Percentiles rank a stretch among this genome's conserved stretches.
These are phyloP conservation scores for Corythoichthys haematopterus DNA, from an alignment of 2,113 vertebrate species.

Conservation along the genomic window DNA sequence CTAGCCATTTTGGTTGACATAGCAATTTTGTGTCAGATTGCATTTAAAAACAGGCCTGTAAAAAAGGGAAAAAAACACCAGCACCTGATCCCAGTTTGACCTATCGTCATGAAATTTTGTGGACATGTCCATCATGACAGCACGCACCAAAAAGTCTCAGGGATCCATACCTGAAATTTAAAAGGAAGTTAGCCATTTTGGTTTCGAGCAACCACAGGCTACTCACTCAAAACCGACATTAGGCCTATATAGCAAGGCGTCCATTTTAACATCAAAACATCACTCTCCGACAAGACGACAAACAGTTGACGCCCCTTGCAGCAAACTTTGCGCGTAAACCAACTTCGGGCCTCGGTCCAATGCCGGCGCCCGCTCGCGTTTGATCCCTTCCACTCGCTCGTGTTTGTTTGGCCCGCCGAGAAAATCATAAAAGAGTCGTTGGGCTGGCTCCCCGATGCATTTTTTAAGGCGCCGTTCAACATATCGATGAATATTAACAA, in stretches of 20 bases:
- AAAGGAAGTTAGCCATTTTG: too few relatives aligned
- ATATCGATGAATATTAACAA: slow-evolving; percentile 73
- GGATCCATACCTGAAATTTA: too few relatives aligned
- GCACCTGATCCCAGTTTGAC: too few relatives aligned
- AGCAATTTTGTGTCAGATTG: too few relatives aligned
- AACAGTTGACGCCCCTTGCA: not conserved
- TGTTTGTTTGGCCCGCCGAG: slow-evolving; percentile 60
- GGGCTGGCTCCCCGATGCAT: slow-evolving; percentile 52
- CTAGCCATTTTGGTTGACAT: too few relatives aligned
- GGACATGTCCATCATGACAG: too few relatives aligned
- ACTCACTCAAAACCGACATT: too few relatives aligned
- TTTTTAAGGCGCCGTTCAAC: slow-evolving; percentile 62
- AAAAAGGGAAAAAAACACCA: too few relatives aligned
- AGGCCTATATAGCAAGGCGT: not conserved
- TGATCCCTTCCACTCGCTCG: slow-evolving; percentile 43
- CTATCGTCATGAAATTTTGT: too few relatives aligned
- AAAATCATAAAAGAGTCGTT: slow-evolving; percentile 62
- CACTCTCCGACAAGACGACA: not conserved
- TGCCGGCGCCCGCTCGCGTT: slow-evolving; percentile 27
- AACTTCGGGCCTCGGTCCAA: slow-evolving; percentile 26
- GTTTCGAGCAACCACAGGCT: too few relatives aligned
- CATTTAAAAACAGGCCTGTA: too few relatives aligned
- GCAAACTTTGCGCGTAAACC: not conserved
- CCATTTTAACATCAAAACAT: not conserved
- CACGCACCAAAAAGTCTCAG: too few relatives aligned